Percentiles rank a stretch among this genome's conserved stretches.
These are phyloP conservation scores for Cyclura pinguis DNA, from an alignment of 2,797 vertebrate genomes.

Conservation along the genomic window DNA sequence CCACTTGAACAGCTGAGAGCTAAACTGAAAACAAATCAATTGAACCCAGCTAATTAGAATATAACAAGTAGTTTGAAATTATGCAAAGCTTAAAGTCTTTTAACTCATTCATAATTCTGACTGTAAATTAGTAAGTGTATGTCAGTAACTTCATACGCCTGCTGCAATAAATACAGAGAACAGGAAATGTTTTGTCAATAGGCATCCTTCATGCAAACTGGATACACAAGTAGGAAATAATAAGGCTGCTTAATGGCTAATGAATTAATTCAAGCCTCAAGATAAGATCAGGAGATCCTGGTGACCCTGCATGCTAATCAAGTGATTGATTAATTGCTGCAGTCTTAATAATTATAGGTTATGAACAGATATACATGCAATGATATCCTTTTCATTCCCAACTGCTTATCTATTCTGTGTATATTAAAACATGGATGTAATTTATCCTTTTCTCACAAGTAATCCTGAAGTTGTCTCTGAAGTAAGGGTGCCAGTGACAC, in stretches of 20 bases:
- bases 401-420: constrained; percentile 75
- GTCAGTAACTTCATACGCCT: constrained; percentile 56
- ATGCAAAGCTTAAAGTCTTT: constrained; percentile 76
- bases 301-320: constrained; percentile 82
- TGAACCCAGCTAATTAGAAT: constrained; percentile 77
- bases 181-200: constrained; percentile 71
- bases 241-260: constrained; percentile 79
- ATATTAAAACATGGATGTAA: constrained; percentile 74
- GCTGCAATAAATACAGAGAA: constrained; percentile 70
- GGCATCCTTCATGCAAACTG: constrained; percentile 68
- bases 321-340: constrained; percentile 85
- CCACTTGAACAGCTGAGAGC: constrained; percentile 72
- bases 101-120: constrained; percentile 78
- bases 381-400: constrained; percentile 80
- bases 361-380: constrained; percentile 81
- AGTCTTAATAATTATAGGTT: constrained; percentile 85
- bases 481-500: constrained; percentile 66
- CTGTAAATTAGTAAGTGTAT: constrained; percentile 72
- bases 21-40: constrained; percentile 77
- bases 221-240: constrained; percentile 79
- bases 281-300: constrained; percentile 80
- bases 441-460: constrained; percentile 67
- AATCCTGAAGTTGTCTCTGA: constrained; percentile 58
- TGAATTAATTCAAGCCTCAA: constrained; percentile 83
- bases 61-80: constrained; percentile 75